Conservation (phyloP, 2,113 vertebrate genomes). For the Takifugu bimaculatus region DNA sequence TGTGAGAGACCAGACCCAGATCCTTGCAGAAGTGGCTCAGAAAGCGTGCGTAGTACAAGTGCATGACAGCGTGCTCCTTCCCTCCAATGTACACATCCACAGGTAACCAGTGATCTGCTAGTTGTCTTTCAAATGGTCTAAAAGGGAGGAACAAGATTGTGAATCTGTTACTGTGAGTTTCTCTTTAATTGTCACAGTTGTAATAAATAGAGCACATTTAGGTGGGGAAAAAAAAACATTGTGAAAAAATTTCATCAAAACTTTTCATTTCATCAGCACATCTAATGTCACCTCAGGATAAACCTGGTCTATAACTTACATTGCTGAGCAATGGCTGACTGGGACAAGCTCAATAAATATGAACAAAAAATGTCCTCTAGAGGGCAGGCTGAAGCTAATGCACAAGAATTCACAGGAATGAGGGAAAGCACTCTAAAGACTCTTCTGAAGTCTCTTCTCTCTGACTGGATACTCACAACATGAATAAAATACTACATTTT, state of each 20-base stretch:
- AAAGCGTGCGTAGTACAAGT: constrained; percentile 94
- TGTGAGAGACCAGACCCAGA: constrained; percentile 84
- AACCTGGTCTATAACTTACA: too few species aligned
- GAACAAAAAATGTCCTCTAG: constrained; percentile 54
- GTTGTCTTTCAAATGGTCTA: constrained; percentile 81
- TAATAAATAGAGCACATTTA: background rate
- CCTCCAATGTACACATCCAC: constrained; percentile 94
- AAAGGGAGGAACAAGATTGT: background rate
- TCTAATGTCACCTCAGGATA: too few species aligned
- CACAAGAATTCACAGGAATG: background rate
- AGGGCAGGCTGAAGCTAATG: constrained; percentile 57
- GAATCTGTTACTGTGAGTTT: background rate
- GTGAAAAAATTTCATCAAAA: too few species aligned
- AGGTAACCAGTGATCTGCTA: constrained; percentile 90
- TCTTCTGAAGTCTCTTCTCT: constrained; percentile 4
- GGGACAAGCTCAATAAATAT: background rate
- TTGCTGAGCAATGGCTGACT: background rate
- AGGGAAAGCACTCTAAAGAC: constrained; percentile 12
- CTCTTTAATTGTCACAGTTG: background rate
- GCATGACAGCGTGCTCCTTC: constrained; percentile 97
- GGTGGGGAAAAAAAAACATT: too few species aligned
- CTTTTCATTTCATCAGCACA: too few species aligned
- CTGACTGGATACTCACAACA: background rate
- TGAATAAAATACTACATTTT: background rate
- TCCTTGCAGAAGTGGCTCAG: constrained; percentile 89